Evolutionary conservation across 1,140 invertebrate genomes (phyloP).

Genomic region (Drosophila mauritiana): DNA sequence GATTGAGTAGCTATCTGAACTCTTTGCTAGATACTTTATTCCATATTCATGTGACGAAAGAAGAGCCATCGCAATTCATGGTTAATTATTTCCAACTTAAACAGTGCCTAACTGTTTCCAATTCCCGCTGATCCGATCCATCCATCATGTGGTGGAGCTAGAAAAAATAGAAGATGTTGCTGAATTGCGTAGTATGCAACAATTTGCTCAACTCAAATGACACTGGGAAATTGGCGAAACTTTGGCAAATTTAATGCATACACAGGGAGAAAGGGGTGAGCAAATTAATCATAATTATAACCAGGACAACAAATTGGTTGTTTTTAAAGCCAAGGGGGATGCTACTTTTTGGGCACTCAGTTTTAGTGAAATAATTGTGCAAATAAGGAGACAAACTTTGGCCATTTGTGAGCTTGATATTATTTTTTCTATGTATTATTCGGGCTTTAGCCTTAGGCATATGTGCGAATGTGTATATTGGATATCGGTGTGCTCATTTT

Average conservation of each 20-base stretch:
- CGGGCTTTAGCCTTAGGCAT: background rate
- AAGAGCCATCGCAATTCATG: background rate
- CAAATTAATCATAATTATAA: background rate
- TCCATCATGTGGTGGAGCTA: slow-evolving; percentile 10
- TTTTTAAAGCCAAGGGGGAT: too few relatives aligned
- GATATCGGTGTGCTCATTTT: slow-evolving; percentile 32
- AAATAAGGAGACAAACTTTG: too few relatives aligned
- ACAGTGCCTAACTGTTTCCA: slow-evolving; percentile 1
- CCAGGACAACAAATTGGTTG: too few relatives aligned
- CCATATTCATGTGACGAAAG: background rate
- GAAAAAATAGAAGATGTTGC: background rate
- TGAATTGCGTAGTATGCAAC: slow-evolving; percentile 10
- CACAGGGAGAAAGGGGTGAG: slow-evolving; percentile 11
- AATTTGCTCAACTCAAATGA: slow-evolving; percentile 31
- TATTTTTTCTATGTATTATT: background rate
- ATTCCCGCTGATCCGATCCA: slow-evolving; percentile 11
- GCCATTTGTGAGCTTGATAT: too few relatives aligned
- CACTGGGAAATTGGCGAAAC: slow-evolving; percentile 15
- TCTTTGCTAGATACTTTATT: too few relatives aligned
- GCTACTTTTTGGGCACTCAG: too few relatives aligned
- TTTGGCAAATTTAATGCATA: slow-evolving; percentile 10
- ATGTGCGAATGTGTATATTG: background rate
- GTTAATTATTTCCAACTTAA: slow-evolving; percentile 10
- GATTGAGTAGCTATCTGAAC: too few relatives aligned
- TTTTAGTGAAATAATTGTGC: too few relatives aligned